These are phyloP conservation scores for Sphaerophoria taeniata DNA, from an alignment of 2,888 invertebrate genomes.

Conservation along the genomic window DNA sequence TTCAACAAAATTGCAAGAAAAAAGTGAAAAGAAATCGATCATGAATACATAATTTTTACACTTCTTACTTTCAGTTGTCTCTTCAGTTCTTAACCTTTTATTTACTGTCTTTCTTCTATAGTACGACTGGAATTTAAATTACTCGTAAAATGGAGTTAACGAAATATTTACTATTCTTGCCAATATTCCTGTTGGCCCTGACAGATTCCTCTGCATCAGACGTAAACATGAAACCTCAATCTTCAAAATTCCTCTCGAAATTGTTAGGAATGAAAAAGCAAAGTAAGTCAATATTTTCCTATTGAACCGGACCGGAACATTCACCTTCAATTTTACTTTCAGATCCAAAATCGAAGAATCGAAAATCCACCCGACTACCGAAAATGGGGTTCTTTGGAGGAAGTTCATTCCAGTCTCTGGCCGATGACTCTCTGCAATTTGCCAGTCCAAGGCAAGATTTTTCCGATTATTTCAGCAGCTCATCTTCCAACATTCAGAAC, in stretches of 20 bases:
- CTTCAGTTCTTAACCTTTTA: neutral
- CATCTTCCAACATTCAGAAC: neutral
- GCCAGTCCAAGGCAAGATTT: slow-evolving; percentile 49
- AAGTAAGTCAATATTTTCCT: slow-evolving; percentile 24
- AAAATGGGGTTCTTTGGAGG: slow-evolving; percentile 58
- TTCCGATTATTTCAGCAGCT: slow-evolving; percentile 22
- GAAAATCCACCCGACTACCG: slow-evolving; percentile 46
- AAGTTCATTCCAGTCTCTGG: slow-evolving; percentile 38
- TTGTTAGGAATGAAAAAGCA: slow-evolving; percentile 58
- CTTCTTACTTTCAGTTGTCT: neutral
- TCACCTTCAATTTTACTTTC: neutral
- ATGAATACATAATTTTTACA: neutral
- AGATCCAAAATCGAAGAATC: slow-evolving; percentile 51
- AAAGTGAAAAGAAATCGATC: neutral
- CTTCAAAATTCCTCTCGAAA: slow-evolving; percentile 56
- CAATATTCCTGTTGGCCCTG: slow-evolving; percentile 52
- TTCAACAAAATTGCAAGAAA: neutral
- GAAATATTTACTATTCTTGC: slow-evolving; percentile 43
- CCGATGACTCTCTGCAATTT: slow-evolving; percentile 32
- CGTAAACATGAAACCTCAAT: slow-evolving; percentile 45
- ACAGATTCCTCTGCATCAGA: slow-evolving; percentile 29
- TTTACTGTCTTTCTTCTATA: neutral
- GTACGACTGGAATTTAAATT: neutral
- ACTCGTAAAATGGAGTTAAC: slow-evolving; percentile 33
- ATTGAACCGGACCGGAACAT: neutral